Percentiles rank a stretch among this genome's conserved stretches.
These are phyloP conservation scores for Pyxicephalus adspersus DNA, from an alignment of 2,113 vertebrate species.

Conservation along the genomic window DNA sequence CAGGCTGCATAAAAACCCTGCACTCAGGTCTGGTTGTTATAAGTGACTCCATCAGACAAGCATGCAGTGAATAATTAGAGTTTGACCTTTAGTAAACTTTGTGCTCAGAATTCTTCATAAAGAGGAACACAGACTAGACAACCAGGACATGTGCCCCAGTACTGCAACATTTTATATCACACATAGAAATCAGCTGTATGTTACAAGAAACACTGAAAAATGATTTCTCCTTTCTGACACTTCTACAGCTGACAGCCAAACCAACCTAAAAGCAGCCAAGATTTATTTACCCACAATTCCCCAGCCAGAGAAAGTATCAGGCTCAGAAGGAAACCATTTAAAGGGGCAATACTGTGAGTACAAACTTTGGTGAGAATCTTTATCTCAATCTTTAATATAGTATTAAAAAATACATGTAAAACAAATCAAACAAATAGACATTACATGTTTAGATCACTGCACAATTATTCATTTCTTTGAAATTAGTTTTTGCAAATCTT, in stretches of 20 bases:
- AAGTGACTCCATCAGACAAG: neutral
- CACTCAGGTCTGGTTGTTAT: too few relatives aligned
- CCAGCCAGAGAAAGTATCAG: neutral
- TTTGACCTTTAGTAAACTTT: slow-evolving; percentile 11
- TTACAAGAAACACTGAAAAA: neutral
- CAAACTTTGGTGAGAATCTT: too few relatives aligned
- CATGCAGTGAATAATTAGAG: neutral
- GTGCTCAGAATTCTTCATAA: neutral
- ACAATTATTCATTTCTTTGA: too few relatives aligned
- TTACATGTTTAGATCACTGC: too few relatives aligned
- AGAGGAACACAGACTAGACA: neutral
- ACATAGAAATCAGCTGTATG: neutral
- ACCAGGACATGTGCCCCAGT: too few relatives aligned
- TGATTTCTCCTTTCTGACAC: neutral
- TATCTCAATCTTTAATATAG: too few relatives aligned
- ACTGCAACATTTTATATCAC: neutral
- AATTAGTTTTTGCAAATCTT: too few relatives aligned
- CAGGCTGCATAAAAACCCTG: too few relatives aligned
- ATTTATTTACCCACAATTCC: neutral
- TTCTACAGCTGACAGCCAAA: neutral
- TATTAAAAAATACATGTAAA: too few relatives aligned
- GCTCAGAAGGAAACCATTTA: neutral
- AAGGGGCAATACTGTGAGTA: slow-evolving; percentile 4
- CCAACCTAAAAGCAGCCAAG: neutral
- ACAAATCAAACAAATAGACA: too few relatives aligned